phyloP scores from a whole-genome alignment of 2,888 invertebrate genomes.

The Pharmacophagus antenor region DNA sequence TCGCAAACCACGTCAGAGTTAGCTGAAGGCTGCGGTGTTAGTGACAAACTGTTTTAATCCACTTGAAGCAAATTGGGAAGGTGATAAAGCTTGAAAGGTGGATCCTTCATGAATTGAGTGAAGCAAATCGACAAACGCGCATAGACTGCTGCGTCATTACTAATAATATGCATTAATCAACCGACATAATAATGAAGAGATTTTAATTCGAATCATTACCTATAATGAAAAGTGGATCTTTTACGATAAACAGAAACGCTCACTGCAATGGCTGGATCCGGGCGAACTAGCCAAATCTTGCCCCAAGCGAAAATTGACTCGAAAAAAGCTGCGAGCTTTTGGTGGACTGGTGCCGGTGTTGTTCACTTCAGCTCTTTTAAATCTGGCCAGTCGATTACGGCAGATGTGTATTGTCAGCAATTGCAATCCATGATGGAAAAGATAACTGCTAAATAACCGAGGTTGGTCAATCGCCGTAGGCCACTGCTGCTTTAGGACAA shows the following conservation, averaged over 20 bases:
- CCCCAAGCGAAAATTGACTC: background rate
- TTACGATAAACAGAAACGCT: background rate
- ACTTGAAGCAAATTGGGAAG: background rate
- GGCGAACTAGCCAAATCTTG: background rate
- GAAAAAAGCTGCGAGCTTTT: background rate
- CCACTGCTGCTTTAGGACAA: background rate
- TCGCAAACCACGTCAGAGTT: too few species aligned
- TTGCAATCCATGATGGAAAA: background rate
- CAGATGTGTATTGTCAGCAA: constrained; percentile 1
- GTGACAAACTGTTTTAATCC: background rate
- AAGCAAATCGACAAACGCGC: background rate
- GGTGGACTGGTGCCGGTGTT: background rate
- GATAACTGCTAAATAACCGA: background rate
- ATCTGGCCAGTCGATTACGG: background rate
- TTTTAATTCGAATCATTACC: background rate
- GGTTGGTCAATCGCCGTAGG: too few species aligned
- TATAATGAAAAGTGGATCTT: background rate
- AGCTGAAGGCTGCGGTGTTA: background rate
- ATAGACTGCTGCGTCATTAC: background rate
- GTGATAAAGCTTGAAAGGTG: background rate
- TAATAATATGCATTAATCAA: too few species aligned
- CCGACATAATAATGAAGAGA: background rate
- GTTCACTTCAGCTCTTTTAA: background rate
- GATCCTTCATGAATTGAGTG: background rate
- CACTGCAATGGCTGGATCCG: background rate